Evolutionary conservation across 2,113 vertebrate species (phyloP).

Genomic region (Sylvilagus bachmani): DNA sequence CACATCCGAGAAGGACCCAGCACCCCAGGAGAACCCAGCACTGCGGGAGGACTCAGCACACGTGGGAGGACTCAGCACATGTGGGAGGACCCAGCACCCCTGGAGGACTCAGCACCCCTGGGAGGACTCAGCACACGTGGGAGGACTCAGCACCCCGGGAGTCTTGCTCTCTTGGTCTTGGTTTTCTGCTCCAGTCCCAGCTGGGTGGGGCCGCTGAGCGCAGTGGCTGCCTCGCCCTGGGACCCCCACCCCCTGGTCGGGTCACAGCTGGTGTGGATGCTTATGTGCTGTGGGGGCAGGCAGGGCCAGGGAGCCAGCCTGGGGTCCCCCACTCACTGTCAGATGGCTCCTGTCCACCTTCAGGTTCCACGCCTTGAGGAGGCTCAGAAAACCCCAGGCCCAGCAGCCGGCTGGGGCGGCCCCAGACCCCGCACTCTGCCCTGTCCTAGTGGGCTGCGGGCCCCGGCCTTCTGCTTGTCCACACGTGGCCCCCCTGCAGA

Average conservation of each 20-base stretch:
- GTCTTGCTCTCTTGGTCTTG: neutral
- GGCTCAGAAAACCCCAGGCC: no score
- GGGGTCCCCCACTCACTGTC: no score
- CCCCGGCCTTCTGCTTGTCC: neutral
- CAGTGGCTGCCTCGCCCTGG: neutral
- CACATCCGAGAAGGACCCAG: neutral
- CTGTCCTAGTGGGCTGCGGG: neutral
- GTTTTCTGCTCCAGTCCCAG: neutral
- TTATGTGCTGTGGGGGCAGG: no score
- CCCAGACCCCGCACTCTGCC: neutral
- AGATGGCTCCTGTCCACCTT: neutral
- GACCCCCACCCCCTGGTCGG: neutral
- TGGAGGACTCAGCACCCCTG: neutral
- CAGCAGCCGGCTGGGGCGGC: neutral
- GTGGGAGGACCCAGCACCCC: accelerated
- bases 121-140: neutral
- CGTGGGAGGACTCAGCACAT: no score
- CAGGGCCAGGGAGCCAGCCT: neutral
- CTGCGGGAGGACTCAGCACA: neutral
- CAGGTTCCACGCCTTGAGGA: neutral
- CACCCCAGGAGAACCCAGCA: accelerated
- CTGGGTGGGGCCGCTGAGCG: neutral
- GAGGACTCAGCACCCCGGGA: neutral
- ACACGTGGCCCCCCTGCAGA: no score
- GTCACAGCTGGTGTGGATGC: neutral